Conservation (phyloP, 2,797 vertebrate genomes). For the Phataginus tetradactyla region DNA sequence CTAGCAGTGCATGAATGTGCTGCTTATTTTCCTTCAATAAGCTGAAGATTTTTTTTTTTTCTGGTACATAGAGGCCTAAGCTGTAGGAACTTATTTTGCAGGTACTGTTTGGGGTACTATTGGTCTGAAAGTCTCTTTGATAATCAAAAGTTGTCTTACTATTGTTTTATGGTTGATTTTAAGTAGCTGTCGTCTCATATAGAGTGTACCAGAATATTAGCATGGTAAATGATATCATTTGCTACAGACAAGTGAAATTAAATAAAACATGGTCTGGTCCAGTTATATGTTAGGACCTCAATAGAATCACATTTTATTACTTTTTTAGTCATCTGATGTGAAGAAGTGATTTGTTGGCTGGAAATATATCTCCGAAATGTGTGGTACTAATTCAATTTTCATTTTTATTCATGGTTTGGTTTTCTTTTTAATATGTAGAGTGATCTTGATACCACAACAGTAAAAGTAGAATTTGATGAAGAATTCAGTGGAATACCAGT, state of each 20-base stretch:
- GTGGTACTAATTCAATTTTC: constrained; percentile 13
- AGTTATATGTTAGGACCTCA: background rate
- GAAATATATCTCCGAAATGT: constrained; percentile 29
- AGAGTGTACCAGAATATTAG: background rate
- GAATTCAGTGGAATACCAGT: constrained; percentile 89
- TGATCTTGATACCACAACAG: constrained; percentile 89
- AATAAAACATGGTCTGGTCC: background rate
- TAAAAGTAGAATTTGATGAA: constrained; percentile 96
- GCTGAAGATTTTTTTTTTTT: background rate
- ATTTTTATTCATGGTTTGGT: constrained; percentile 45
- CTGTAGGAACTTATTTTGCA: background rate
- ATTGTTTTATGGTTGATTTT: constrained; percentile 35
- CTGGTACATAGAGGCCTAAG: background rate
- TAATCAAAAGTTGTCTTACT: constrained; percentile 2
- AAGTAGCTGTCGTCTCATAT: background rate
- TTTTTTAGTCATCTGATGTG: background rate
- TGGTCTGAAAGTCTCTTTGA: constrained; percentile 22
- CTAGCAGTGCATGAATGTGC: background rate
- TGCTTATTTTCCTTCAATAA: constrained; percentile 23
- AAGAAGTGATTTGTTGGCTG: background rate
- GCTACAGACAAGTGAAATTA: background rate
- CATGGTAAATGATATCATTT: constrained; percentile 12
- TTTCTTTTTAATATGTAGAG: constrained; percentile 85
- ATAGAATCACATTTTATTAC: background rate
- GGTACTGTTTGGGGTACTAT: background rate